Percentiles rank a stretch among this genome's conserved stretches.
These are phyloP conservation scores for Phyllotreta striolata DNA, from an alignment of 2,888 invertebrate genomes.

Conservation along the genomic window DNA sequence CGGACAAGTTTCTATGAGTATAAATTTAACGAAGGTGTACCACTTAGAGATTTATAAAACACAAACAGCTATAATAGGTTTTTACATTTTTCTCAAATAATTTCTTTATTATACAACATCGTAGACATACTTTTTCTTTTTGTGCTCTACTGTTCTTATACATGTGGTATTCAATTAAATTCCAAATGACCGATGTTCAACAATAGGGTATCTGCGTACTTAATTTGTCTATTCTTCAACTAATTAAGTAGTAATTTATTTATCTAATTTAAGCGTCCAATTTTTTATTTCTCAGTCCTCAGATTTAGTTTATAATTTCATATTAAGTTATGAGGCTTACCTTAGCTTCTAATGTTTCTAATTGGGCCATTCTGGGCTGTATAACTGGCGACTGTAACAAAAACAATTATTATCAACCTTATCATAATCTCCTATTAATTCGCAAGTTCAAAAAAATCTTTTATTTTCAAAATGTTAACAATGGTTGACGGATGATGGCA, in stretches of 20 bases:
- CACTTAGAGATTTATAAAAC: too few relatives aligned
- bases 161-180: too few relatives aligned
- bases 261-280: background rate
- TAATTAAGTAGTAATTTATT: slow-evolving; percentile 1
- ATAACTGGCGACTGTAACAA: slow-evolving; percentile 57
- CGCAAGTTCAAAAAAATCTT: background rate
- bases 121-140: too few relatives aligned
- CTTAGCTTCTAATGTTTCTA: slow-evolving; percentile 81
- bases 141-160: too few relatives aligned
- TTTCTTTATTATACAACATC: too few relatives aligned
- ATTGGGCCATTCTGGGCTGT: slow-evolving; percentile 70
- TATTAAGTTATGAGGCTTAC: slow-evolving; percentile 63
- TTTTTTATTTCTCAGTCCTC: too few relatives aligned
- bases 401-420: slow-evolving; percentile 53
- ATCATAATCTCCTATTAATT: background rate
- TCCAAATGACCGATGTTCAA: too few relatives aligned
- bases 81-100: background rate
- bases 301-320: background rate
- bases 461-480: background rate
- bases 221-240: background rate
- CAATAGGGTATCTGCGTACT: too few relatives aligned
- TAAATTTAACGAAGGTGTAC: too few relatives aligned
- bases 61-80: slow-evolving; percentile 6
- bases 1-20: too few relatives aligned
- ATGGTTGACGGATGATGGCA: too few relatives aligned